Base-by-base conservation (phyloP, 2,797 vertebrate genomes). In the Mus minutoides region DNA sequence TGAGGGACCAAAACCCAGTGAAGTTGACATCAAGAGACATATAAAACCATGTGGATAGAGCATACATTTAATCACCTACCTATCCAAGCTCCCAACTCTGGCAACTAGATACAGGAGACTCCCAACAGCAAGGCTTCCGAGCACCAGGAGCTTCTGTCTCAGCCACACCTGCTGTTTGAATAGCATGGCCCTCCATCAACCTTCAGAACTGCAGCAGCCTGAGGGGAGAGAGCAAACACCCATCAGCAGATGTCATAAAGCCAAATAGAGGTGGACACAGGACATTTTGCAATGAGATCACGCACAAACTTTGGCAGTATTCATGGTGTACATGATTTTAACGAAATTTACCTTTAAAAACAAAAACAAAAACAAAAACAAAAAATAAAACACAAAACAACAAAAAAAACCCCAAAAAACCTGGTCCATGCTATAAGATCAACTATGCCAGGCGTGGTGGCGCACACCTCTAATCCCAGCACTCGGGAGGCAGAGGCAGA, bases 161-260 rank as follows among this genome's bases (percentile, higher is more conserved):
- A 99, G 99, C 99, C 99, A 99, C 99, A 97, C 99, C 99, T 99
- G 99, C 99, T 99, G 99, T 99, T 99, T 99, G 99, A 99, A 99
- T 99, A 99, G 99, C 99, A 99, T 99, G 99, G 99, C 99, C 99
- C 99, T 99, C 99, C 99, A 99, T 99, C 99, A 99, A 99, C 99
- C 99, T 99, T 99, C 99, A 99, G 99, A 99, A 99, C 99, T 99
- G 99, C 99, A 98, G 99, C 98, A 99, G 99, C 99, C 99, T 99
- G 98, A 97, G 96, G 98, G 34, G 95, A 90, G 98, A 98, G 77
- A 98, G 82, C 98, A 98, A 98, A 90, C 86, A 94, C 94, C 96
- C 92, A 97, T 98, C 98, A 99, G 96, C 93, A 97, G 80, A 52
- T 78, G 76, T 98, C 97, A 98, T 96, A 94, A 97, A 98, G 97